These are phyloP conservation scores for Bombus vancouverensis DNA, from an alignment of 1,140 invertebrate species.

Conservation along the genomic window DNA sequence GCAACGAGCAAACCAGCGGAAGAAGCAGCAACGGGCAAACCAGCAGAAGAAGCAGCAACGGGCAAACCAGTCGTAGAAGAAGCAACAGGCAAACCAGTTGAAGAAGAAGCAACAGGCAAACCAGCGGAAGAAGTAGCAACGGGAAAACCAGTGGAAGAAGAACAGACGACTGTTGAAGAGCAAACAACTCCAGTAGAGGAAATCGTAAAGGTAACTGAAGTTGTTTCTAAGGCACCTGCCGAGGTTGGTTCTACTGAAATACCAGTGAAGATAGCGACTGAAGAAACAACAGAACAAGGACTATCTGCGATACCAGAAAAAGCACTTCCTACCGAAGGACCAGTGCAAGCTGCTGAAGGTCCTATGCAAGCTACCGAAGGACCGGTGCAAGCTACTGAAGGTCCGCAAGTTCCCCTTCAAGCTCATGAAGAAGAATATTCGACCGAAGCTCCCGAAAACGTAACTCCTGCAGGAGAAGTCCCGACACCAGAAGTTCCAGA, in stretches of 20 bases:
- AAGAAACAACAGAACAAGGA: conserved; percentile 7
- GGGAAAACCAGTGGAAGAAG: too few species aligned
- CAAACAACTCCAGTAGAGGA: conserved; percentile 26
- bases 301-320: background rate
- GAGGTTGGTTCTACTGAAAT: conserved; percentile 46
- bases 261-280: background rate
- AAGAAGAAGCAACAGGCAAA: too few species aligned
- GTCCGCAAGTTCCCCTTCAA: background rate
- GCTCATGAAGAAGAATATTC: background rate
- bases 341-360: background rate
- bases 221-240: conserved; percentile 27
- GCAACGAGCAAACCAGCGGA: fast-evolving
- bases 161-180: conserved; percentile 16
- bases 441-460: background rate
- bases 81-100: too few species aligned
- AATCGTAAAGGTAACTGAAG: background rate
- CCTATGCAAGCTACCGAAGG: background rate
- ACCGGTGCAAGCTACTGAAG: background rate
- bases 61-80: too few species aligned
- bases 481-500: conserved; percentile 61
- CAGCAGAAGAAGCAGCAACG: too few species aligned
- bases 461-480: conserved; percentile 42
- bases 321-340: background rate
- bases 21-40: too few species aligned
- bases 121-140: too few species aligned